Evolutionary conservation across 2,113 vertebrate genomes (phyloP), one percentile per base, ranked within the genome.

Genomic region (Diadophis punctatus): DNA sequence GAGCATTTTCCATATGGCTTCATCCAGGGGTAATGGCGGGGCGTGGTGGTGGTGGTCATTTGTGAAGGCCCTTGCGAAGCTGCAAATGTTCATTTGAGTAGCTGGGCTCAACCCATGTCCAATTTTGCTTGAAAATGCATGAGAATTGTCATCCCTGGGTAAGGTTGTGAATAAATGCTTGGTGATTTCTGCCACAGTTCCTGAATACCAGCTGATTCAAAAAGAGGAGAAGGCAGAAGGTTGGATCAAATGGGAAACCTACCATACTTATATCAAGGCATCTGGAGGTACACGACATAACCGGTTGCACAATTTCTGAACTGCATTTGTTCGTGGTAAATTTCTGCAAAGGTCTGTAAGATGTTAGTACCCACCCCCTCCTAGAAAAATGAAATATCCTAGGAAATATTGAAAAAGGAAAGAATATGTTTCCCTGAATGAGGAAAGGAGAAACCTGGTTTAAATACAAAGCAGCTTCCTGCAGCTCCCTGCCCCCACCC

Each of bases 211-310:
- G 95, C 97, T 98, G 53, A 94, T 98, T 90, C 94, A 92, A 90
- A 80, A 95, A 3, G 97, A 98, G 53, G 39, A 88, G 1, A 94
- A 96, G 34, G 22, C 1, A 39, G 96, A 98, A 94, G 97, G 97
- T 23, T 93, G 96, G 0, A 96, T 98, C 63, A 96, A 97, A 84
- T 97, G 97, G 96, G 97, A 94, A 94, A 97, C 98, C 1, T 98
- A 98, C 89, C 96, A 98, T 16, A 89, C 90, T 0, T 98, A 98
- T 94, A 97, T 98, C 93, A 94, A 96, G 91, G 98, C 98, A 92
- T 97, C 97, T 63, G 98, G 98, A 98, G 98, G 98, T 98, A 92
- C 5, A 22, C 8, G 58, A 2, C 14, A 2, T 20, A 58, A 55
- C 3, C 20, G 18, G 18, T 4, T 18, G 6, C 39, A 20, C 34